A percentile compares a stretch with the other conserved stretches of the same genome.
Evolutionary conservation across 2,888 invertebrate species (phyloP).

Genomic region (Drosophila rubida): DNA sequence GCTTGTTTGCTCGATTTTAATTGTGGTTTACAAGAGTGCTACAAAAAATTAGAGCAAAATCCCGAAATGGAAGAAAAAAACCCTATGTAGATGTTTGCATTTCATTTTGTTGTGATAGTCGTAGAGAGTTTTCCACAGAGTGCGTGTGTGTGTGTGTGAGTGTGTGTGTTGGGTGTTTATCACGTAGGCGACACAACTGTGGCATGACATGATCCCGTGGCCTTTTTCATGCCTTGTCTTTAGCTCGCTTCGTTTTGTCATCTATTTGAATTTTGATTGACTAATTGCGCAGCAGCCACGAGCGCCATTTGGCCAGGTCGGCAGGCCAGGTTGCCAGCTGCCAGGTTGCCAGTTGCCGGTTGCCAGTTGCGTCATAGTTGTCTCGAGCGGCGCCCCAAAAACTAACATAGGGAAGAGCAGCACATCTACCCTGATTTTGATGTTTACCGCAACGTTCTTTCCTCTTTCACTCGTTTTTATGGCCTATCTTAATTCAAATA

Average conservation of each 20-base stretch:
- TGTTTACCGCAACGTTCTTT: slow-evolving; percentile 47
- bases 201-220: slow-evolving; percentile 73
- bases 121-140: slow-evolving; percentile 8
- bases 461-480: slow-evolving; percentile 39
- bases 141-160: slow-evolving; percentile 10
- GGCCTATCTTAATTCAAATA: slow-evolving; percentile 80
- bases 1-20: slow-evolving; percentile 74
- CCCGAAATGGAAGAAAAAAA: slow-evolving; percentile 44
- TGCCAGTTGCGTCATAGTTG: slow-evolving; percentile 20
- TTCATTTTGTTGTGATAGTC: slow-evolving; percentile 41
- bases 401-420: background rate
- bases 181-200: slow-evolving; percentile 52
- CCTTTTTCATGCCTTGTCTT: slow-evolving; percentile 72
- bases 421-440: slow-evolving; percentile 29
- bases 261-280: slow-evolving; percentile 79
- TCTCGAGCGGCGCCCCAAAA: slow-evolving; percentile 28
- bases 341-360: background rate
- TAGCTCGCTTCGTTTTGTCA: slow-evolving; percentile 38
- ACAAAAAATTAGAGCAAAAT: slow-evolving; percentile 80
- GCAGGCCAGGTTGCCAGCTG: background rate
- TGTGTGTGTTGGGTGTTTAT: slow-evolving; percentile 43
- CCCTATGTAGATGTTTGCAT: slow-evolving; percentile 61
- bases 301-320: slow-evolving; percentile 54
- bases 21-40: slow-evolving; percentile 61
- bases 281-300: slow-evolving; percentile 75